These are phyloP conservation scores for Gila robusta DNA, from an alignment of 2,797 vertebrate genomes.

Conservation along the genomic window DNA sequence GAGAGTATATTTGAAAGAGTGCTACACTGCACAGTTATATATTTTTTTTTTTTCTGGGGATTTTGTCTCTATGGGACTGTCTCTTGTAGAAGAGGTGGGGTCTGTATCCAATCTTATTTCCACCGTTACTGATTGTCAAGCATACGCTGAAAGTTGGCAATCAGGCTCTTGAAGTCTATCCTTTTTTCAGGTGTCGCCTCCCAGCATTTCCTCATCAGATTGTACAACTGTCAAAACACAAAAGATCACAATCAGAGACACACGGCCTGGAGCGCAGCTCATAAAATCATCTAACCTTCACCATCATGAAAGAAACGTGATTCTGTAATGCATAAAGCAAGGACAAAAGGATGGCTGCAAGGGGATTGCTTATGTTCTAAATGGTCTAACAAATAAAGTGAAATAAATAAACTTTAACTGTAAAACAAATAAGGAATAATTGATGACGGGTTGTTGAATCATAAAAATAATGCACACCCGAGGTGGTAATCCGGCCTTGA, in stretches of 20 bases:
- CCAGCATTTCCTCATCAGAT: slow-evolving; percentile 95
- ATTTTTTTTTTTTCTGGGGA: too few species aligned
- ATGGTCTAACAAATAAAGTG: not conserved
- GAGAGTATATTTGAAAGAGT: slow-evolving; percentile 26
- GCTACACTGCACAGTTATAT: slow-evolving; percentile 20
- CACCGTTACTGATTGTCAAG: slow-evolving; percentile 55
- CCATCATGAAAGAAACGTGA: not conserved
- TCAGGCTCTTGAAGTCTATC: slow-evolving; percentile 89
- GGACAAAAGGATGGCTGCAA: not conserved
- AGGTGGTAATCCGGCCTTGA: too few species aligned
- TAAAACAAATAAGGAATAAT: too few species aligned
- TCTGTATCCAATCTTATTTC: slow-evolving; percentile 26
- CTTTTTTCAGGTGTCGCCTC: slow-evolving; percentile 83
- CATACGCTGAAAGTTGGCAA: slow-evolving; percentile 85
- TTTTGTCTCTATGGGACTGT: slow-evolving; percentile 16
- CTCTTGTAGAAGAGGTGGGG: slow-evolving; percentile 32
- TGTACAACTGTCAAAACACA: slow-evolving; percentile 82
- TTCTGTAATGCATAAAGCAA: not conserved
- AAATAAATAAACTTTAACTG: not conserved
- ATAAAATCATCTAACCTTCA: not conserved
- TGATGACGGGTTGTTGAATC: too few species aligned
- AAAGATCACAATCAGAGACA: slow-evolving; percentile 24
- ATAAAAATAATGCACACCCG: too few species aligned
- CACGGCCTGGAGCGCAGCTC: not conserved
- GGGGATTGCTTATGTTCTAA: not conserved